These are phyloP conservation scores for Psephotus haematonotus DNA, from an alignment of 2,113 vertebrate genomes.

Conservation along the genomic window DNA sequence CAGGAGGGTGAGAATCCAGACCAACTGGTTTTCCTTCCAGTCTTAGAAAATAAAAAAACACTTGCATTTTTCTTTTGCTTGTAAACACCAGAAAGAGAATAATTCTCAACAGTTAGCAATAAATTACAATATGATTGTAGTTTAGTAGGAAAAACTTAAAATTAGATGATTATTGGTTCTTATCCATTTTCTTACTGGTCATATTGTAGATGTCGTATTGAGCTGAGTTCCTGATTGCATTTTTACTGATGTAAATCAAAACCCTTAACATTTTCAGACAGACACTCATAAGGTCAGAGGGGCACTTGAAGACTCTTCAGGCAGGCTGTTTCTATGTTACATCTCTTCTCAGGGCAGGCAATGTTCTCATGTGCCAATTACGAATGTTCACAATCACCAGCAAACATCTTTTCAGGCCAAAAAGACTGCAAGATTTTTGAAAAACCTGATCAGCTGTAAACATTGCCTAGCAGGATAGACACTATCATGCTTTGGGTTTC, in stretches of 20 bases:
- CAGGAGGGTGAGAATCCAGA: background rate
- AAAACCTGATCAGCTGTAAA: background rate
- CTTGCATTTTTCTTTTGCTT: background rate
- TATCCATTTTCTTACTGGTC: background rate
- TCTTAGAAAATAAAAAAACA: background rate
- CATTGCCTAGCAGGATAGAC: background rate
- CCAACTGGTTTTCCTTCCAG: fast-evolving
- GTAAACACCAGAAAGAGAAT: background rate
- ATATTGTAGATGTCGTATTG: background rate
- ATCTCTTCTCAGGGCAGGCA: background rate
- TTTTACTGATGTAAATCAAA: background rate
- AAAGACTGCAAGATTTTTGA: background rate
- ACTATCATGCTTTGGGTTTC: background rate
- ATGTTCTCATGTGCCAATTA: fast-evolving
- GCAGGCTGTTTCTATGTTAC: background rate
- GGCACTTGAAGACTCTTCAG: background rate
- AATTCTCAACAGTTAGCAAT: background rate
- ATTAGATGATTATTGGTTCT: background rate
- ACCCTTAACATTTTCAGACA: background rate
- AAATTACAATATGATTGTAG: background rate
- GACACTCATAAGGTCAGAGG: background rate
- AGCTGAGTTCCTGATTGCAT: background rate
- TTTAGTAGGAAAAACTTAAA: background rate
- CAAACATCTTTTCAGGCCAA: background rate
- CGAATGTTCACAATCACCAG: fast-evolving